A percentile compares a stretch with the other conserved stretches of the same genome.
Evolutionary conservation across 2,797 vertebrate genomes (phyloP).

Genomic region (Poeciliopsis paucimaculata): DNA sequence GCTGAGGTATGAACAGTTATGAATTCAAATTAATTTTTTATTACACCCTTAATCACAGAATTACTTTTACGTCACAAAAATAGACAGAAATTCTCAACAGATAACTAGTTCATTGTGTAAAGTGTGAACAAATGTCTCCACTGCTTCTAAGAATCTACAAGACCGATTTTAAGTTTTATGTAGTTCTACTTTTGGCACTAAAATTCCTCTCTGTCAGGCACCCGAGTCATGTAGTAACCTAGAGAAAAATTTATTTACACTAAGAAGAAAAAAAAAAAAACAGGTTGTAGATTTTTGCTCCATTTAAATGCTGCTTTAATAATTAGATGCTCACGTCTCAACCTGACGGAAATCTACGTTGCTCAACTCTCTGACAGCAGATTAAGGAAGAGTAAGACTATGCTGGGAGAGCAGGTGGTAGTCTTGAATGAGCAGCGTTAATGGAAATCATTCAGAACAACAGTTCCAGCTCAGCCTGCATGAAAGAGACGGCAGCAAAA

Average conservation of each 20-base stretch:
- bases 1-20: neutral
- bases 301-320: slow-evolving; percentile 15
- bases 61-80: neutral
- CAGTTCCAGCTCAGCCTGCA: slow-evolving; percentile 27
- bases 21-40: neutral
- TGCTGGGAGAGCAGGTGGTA: slow-evolving; percentile 46
- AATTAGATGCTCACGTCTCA: slow-evolving; percentile 28
- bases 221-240: neutral
- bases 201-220: neutral
- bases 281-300: neutral
- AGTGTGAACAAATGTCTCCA: neutral
- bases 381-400: slow-evolving; percentile 33
- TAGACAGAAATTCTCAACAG: neutral
- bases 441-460: slow-evolving; percentile 43
- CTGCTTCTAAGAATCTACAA: neutral
- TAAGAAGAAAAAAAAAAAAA: neutral
- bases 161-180: neutral
- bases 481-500: slow-evolving; percentile 46
- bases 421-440: slow-evolving; percentile 47
- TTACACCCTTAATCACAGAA: too few species aligned
- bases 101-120: neutral
- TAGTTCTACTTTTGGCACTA: neutral
- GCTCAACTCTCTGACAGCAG: slow-evolving; percentile 33
- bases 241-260: neutral
- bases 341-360: slow-evolving; percentile 34